phyloP scores from a whole-genome alignment of 2,113 vertebrate genomes.

The Lagopus muta region DNA sequence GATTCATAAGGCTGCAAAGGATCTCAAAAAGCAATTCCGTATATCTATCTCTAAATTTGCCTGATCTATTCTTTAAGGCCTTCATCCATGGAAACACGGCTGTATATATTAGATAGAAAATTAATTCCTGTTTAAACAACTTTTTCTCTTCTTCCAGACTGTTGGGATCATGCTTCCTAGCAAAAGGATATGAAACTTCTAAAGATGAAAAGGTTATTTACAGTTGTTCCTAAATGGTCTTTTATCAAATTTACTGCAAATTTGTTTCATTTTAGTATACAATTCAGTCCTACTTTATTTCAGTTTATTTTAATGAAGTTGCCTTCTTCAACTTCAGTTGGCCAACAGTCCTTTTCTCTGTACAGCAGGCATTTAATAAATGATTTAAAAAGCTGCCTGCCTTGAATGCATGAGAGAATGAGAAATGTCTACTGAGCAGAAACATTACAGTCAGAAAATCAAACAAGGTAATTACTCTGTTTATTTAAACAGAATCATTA shows the following conservation, averaged over 20 bases:
- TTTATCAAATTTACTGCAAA: background rate
- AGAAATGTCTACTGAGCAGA: background rate
- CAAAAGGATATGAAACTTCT: background rate
- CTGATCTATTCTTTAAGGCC: background rate
- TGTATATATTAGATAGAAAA: background rate
- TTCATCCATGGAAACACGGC: background rate
- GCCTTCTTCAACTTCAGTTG: constrained; percentile 1
- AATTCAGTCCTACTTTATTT: background rate
- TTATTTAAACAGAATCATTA: constrained; percentile 25
- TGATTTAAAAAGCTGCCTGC: background rate
- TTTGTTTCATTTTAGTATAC: background rate
- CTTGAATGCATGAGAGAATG: background rate
- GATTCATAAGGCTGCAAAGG: accelerated
- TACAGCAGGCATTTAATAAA: background rate
- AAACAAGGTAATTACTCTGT: constrained; percentile 39
- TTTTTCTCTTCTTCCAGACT: constrained; percentile 1
- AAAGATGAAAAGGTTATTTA: background rate
- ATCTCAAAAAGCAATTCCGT: background rate
- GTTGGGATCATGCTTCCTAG: background rate
- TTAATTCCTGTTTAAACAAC: background rate
- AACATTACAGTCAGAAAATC: background rate
- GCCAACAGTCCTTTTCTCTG: background rate
- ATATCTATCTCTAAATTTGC: background rate
- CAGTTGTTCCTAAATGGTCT: background rate
- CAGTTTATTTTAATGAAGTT: background rate